Conservation (phyloP, 2,888 invertebrate genomes). For the Meteorus colon region DNA sequence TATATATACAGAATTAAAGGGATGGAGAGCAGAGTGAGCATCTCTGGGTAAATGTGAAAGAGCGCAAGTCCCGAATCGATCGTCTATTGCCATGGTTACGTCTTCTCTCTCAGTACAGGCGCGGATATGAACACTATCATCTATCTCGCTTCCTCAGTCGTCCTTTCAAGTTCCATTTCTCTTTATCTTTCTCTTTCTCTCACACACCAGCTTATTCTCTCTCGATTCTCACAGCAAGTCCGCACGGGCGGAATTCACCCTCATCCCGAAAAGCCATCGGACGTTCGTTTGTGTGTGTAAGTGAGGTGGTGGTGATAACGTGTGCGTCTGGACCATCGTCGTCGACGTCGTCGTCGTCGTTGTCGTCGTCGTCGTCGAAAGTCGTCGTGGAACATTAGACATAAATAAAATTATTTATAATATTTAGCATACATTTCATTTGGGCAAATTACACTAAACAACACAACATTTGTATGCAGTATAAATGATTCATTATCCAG, state of each 20-base stretch:
- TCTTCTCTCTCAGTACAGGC: constrained; percentile 49
- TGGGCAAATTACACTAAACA: not conserved
- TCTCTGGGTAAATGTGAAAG: constrained; percentile 34
- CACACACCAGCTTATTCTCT: constrained; percentile 8
- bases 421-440: not conserved
- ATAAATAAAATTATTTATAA: not conserved
- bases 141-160: constrained; percentile 35
- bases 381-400: not conserved
- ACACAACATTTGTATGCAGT: not conserved
- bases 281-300: constrained; percentile 14
- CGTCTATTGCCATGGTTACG: constrained; percentile 70
- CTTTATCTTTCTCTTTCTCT: constrained; percentile 24
- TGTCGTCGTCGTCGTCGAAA: constrained; percentile 23
- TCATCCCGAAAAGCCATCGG: constrained; percentile 38
- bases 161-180: not conserved
- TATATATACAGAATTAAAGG: not conserved
- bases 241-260: constrained; percentile 38
- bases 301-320: constrained; percentile 20
- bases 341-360: constrained; percentile 25
- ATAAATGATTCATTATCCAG: not conserved
- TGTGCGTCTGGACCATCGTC: constrained; percentile 31
- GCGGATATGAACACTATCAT: constrained; percentile 42
- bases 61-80: constrained; percentile 69
- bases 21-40: not conserved
- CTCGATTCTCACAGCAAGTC: constrained; percentile 39